Conservation (phyloP, 2,888 invertebrate genomes). For the Laothoe populi region DNA sequence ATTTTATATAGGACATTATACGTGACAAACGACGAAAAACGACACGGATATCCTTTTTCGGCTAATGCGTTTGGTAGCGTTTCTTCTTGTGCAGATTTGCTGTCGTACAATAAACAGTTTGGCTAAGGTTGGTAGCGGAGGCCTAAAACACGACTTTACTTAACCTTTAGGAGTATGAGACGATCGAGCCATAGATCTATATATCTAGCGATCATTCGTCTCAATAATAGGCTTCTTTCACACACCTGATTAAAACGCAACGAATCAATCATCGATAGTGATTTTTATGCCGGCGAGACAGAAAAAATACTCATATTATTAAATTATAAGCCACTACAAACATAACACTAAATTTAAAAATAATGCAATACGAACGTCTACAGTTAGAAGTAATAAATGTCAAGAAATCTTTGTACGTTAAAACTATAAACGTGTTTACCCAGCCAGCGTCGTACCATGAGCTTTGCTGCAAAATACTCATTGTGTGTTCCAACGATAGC, state of each 20-base stretch:
- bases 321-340: too few relatives aligned
- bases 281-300: neutral
- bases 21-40: conserved; percentile 70
- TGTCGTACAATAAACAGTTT: conserved; percentile 18
- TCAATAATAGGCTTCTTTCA: neutral
- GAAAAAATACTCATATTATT: too few relatives aligned
- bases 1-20: conserved; percentile 73
- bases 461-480: conserved; percentile 44
- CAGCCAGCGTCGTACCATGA: conserved; percentile 35
- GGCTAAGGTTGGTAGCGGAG: neutral
- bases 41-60: conserved; percentile 65
- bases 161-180: neutral
- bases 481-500: conserved; percentile 45
- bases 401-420: conserved; percentile 48
- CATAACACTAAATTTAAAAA: too few relatives aligned
- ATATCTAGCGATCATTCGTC: neutral
- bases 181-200: neutral
- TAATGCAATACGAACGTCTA: too few relatives aligned
- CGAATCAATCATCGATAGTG: neutral
- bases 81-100: conserved; percentile 45
- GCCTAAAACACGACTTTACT: neutral
- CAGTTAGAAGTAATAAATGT: conserved; percentile 45
- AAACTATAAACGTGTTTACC: conserved; percentile 46
- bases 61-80: conserved; percentile 51
- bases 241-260: neutral